These are phyloP conservation scores for Heloderma charlesbogerti DNA, from an alignment of 2,113 vertebrate species.

Conservation along the genomic window DNA sequence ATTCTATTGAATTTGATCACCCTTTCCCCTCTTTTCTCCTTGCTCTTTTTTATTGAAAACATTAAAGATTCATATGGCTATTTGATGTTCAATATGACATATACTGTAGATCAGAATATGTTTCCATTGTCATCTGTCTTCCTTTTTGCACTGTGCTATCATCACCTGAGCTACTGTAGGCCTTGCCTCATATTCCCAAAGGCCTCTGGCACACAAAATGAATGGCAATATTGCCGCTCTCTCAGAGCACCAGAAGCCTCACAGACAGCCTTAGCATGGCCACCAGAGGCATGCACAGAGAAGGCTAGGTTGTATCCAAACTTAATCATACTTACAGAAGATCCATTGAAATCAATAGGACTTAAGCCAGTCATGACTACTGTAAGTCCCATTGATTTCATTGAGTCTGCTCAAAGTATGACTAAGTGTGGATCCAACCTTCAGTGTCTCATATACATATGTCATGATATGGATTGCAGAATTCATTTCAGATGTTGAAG, in stretches of 20 bases:
- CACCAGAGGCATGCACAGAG: neutral
- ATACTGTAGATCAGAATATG: neutral
- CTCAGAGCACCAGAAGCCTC: neutral
- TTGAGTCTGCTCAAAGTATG: neutral
- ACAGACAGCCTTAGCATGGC: neutral
- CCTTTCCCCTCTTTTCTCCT: neutral
- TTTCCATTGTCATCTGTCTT: neutral
- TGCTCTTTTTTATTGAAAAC: conserved; percentile 24
- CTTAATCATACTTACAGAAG: neutral
- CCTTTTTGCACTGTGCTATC: conserved; percentile 8
- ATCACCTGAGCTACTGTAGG: neutral
- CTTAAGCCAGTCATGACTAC: neutral
- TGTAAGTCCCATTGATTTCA: neutral
- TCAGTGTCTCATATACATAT: neutral
- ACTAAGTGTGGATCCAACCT: too few relatives aligned
- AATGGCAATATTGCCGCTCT: neutral
- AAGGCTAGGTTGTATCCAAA: neutral
- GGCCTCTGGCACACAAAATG: neutral
- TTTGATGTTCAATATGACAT: conserved; percentile 31
- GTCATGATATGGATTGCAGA: neutral
- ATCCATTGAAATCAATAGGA: neutral
- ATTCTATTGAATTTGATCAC: neutral
- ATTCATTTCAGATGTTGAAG: neutral
- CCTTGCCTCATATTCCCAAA: neutral
- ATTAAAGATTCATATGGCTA: neutral